Base-by-base conservation (phyloP, 2,797 vertebrate genomes). In the Cirrhinus molitorella region DNA sequence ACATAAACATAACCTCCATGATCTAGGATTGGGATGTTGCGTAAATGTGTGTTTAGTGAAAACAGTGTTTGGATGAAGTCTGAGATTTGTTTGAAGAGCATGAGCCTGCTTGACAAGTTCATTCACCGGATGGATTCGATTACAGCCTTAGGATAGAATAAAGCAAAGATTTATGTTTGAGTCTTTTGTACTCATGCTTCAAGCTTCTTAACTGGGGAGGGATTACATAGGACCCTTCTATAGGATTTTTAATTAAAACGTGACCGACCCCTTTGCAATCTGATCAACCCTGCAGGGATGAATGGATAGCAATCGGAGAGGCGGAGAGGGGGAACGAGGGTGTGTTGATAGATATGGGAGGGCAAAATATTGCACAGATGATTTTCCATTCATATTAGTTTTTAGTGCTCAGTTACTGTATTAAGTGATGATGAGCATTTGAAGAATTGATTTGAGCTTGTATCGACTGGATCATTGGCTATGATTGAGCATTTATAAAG, bases 171-270 rank as follows among this genome's bases (percentile, higher is more conserved):
- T 70, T 85, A 63, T 85, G 72, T 78, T 51, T 85, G 72, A 85
- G 76, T 80, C 47, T 79, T 76, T 85, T 85, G 66, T 85, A 45
- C 28, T 73, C 43, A 8, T 72, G 34, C 53, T 76, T 81, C 76
- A 89, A 88, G 83, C 88, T 81, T 88, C 84, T 88, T 88, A 89
- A 85, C 86, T 66, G 25, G 17, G 23, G 78, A 82, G 82, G 78
- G 80, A 85, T 88, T 81, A 86, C 65, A 57, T 31, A 43, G 63
- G 74, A 17, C 31, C 63, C 23, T 68, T 19, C 4, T 55, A 75
- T 47, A 83, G 68, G 78, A 77, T 65, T 59, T 85, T 89, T 87
- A 88, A 89, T 90, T 88, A 88, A 89, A 86, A 84, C 65, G 71
- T 76, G 86, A 86, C 70, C 12, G 49, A 83, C 83, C 87, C 47